A percentile compares a stretch with the other conserved stretches of the same genome.
phyloP scores from a whole-genome alignment of 2,113 vertebrate genomes.

The Pseudopipra pipra region DNA sequence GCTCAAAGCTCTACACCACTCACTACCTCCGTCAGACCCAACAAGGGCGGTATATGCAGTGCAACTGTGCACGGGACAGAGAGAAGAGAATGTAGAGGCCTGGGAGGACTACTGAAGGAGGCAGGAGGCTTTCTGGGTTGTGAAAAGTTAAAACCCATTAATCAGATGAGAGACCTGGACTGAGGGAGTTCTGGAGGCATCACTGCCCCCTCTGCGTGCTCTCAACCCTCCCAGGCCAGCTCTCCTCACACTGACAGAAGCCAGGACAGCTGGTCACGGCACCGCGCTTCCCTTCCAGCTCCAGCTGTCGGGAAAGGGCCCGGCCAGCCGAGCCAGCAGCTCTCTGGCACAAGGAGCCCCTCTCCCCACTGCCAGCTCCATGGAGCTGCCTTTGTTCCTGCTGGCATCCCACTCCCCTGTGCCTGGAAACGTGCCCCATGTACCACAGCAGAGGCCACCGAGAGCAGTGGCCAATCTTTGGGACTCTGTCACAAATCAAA shows the following conservation, averaged over 20 bases:
- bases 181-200: neutral
- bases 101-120: neutral
- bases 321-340: neutral
- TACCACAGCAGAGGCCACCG: neutral
- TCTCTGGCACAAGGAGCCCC: neutral
- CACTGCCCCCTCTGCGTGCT: neutral
- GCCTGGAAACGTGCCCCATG: rapidly evolving
- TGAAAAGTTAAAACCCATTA: neutral
- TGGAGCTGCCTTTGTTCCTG: neutral
- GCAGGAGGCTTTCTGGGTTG: neutral
- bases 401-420: rapidly evolving
- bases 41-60: neutral
- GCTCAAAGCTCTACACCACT: neutral
- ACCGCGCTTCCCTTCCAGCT: neutral
- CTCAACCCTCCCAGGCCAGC: neutral
- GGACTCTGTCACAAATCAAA: neutral
- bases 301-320: neutral
- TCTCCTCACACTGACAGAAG: neutral
- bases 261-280: neutral
- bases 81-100: neutral
- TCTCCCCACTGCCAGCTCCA: neutral
- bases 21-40: neutral
- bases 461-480: neutral
- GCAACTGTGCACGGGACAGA: rapidly evolving
- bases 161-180: neutral